Percentiles rank a stretch among this genome's conserved stretches.
Conservation (phyloP, 2,888 invertebrate species). For the Andricus curvator region DNA sequence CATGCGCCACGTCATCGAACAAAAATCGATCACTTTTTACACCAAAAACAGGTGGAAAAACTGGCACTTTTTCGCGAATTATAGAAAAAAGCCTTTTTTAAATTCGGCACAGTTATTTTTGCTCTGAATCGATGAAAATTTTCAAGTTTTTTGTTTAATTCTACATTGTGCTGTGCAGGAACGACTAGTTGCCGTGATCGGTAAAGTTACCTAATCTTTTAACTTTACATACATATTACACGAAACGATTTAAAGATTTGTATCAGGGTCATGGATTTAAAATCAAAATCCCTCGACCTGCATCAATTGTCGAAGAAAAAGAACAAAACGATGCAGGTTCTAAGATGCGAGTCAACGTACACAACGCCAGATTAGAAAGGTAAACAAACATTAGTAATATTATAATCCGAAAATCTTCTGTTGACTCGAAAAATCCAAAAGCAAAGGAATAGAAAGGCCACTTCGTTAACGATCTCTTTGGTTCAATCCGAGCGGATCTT, state of each 20-base stretch:
- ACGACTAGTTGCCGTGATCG: slow-evolving; percentile 24
- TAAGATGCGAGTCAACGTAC: slow-evolving; percentile 14
- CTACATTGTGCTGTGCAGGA: slow-evolving; percentile 13
- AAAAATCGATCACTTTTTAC: too few relatives aligned
- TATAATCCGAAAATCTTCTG: slow-evolving; percentile 27
- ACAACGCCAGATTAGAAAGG: slow-evolving; percentile 17
- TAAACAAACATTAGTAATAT: slow-evolving; percentile 24
- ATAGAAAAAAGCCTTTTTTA: background rate
- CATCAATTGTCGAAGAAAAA: slow-evolving; percentile 37
- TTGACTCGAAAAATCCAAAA: slow-evolving; percentile 27
- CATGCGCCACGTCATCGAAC: too few relatives aligned
- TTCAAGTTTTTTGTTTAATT: background rate
- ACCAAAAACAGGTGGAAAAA: too few relatives aligned
- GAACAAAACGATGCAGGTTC: slow-evolving; percentile 33
- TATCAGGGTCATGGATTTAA: slow-evolving; percentile 9
- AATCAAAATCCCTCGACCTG: slow-evolving; percentile 20
- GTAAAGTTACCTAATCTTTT: slow-evolving; percentile 19
- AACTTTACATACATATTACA: slow-evolving; percentile 34
- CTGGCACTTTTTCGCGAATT: too few relatives aligned
- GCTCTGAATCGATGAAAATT: background rate
- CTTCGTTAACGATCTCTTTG: slow-evolving; percentile 39
- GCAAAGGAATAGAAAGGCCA: slow-evolving; percentile 40
- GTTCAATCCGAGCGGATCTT: slow-evolving; percentile 26
- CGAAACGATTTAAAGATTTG: slow-evolving; percentile 7
- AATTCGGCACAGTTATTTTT: background rate